Evolutionary conservation across 1,140 invertebrate genomes (phyloP).

Genomic region (Drosophila saltans): DNA sequence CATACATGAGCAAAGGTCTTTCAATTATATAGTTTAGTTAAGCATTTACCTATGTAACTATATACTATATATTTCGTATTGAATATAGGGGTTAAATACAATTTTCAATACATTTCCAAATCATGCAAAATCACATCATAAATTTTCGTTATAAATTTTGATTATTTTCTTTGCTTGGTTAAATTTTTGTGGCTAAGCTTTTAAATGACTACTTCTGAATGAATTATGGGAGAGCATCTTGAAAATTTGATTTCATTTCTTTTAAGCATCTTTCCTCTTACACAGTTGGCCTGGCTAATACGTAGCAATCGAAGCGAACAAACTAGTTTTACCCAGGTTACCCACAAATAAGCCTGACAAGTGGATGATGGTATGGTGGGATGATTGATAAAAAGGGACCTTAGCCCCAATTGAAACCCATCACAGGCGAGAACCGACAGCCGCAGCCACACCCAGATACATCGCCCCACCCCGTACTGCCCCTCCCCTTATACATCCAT

Average conservation of each 20-base stretch:
- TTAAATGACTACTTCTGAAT: not conserved
- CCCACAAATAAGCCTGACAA: conserved; percentile 13
- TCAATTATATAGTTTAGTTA: no score
- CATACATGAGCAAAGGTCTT: no score
- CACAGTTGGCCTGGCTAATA: conserved; percentile 5
- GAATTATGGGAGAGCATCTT: not conserved
- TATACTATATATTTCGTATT: no score
- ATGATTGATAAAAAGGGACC: conserved; percentile 13
- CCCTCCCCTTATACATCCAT: not conserved
- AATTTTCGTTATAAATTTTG: not conserved
- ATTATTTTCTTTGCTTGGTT: not conserved
- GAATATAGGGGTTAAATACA: no score
- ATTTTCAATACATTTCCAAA: no score
- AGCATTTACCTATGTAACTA: no score
- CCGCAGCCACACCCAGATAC: no score
- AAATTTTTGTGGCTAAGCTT: not conserved
- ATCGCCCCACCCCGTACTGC: not conserved
- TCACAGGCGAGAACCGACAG: not conserved
- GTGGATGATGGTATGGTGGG: conserved; percentile 1
- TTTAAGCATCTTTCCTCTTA: conserved; percentile 3
- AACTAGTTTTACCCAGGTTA: conserved; percentile 12
- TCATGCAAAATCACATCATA: not conserved
- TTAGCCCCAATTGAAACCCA: conserved; percentile 3
- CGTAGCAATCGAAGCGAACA: conserved; percentile 1
- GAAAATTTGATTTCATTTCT: not conserved